Base-by-base conservation (phyloP, 2,888 invertebrate genomes). In the Epirrita christyi region DNA sequence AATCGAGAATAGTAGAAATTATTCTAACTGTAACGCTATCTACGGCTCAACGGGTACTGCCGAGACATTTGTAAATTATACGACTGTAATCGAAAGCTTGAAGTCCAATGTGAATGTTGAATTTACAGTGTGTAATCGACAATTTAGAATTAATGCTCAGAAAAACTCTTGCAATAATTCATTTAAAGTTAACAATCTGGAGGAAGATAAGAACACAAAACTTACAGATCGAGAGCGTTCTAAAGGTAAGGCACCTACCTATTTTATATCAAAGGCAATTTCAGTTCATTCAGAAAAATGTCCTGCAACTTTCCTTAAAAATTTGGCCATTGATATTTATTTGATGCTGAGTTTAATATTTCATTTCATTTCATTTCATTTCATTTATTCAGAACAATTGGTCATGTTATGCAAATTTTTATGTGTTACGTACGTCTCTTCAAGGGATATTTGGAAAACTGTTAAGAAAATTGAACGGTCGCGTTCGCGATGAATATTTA, bases 41-140 rank as follows among this genome's bases (percentile, higher is more conserved):
- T 77, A 75, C 61, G 70, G 70, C 38, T 64, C 72, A 38, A 72
- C 60, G 66, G 72, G 75, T 67, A 78, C 68, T 66, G 64, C 64
- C 34, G 76, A 73, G 45, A 63, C 68, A 40, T 71, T 75, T 53
- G 73, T 76, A 62, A 81, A 76, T 70, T 73, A 72, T 56, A 68
- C 63, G 29, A 63, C 56, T 42, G 63, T 61, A 52, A 61, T 63
- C n/a, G 68, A 67, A 53, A 66, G 65, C 45, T 67, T 65, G 56
- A 68, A 71, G 48, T 56, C 75, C 40, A 72, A 73, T 55, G 59
- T 72, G 51, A 78, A 72, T 61, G 63, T 68, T 38, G 80, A 78
- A 53, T 67, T 78, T 40, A 67, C 66, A 58, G 83, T 90, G 65
- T 91, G 83, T 70, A 90, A 91, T 67, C 80, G 69, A 60, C 88